phyloP scores from a whole-genome alignment of 1,140 invertebrate species.

The Drosophila hydei region DNA sequence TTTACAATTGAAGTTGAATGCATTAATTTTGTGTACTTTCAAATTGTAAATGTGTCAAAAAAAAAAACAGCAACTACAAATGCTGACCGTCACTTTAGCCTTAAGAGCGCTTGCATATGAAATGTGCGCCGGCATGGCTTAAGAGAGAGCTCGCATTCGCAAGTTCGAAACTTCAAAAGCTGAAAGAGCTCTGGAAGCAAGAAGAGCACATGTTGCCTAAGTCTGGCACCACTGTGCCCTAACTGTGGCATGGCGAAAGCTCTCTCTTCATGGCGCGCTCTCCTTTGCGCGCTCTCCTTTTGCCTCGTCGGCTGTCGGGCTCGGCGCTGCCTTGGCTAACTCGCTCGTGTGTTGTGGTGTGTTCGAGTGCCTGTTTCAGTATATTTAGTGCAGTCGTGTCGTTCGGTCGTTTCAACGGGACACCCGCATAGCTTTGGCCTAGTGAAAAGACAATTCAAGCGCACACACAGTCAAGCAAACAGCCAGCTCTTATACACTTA shows the following conservation, averaged over 20 bases:
- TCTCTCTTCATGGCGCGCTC: constrained; percentile 13
- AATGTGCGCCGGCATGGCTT: constrained; percentile 35
- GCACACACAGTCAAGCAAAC: constrained; percentile 28
- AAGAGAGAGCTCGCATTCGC: constrained; percentile 12
- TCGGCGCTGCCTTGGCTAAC: constrained; percentile 38
- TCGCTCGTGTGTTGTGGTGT: constrained; percentile 46
- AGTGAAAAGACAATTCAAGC: constrained; percentile 60
- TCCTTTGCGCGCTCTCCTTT: constrained; percentile 28
- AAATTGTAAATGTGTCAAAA: constrained; percentile 44
- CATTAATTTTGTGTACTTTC: constrained; percentile 1
- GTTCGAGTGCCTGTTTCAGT: constrained; percentile 61
- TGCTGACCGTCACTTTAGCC: constrained; percentile 27
- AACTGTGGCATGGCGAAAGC: constrained; percentile 36
- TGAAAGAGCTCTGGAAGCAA: constrained; percentile 54
- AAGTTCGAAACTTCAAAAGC: constrained; percentile 45
- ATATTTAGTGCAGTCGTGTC: constrained; percentile 81
- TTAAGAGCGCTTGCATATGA: constrained; percentile 41
- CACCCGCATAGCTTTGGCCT: constrained; percentile 43
- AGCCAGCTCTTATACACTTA: constrained; percentile 15
- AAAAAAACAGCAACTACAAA: neutral
- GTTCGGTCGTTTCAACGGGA: constrained; percentile 73
- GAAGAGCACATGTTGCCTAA: constrained; percentile 16
- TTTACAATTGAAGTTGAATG: constrained; percentile 17
- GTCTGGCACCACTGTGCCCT: constrained; percentile 55
- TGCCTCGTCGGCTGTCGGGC: constrained; percentile 25